Evolutionary conservation across 2,888 invertebrate genomes (phyloP).

Genomic region (Perizoma affinitatum): DNA sequence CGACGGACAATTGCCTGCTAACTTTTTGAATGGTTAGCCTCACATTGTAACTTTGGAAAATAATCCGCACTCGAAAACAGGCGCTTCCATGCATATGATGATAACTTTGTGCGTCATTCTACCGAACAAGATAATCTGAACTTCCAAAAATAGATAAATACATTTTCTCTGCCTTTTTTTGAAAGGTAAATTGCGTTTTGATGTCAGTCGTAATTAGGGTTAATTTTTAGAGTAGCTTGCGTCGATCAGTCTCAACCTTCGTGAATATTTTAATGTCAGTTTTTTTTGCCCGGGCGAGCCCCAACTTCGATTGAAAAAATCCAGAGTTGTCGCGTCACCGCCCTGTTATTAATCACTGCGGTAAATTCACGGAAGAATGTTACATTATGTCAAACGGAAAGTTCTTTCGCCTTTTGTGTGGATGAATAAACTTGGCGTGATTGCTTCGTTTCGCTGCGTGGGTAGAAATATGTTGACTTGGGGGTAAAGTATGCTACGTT

Average conservation of each 20-base stretch:
- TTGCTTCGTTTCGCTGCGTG: slow-evolving; percentile 12
- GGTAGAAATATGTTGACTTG: slow-evolving; percentile 4
- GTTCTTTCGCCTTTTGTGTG: slow-evolving; percentile 33
- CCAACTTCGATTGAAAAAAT: slow-evolving; percentile 60
- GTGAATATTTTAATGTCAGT: slow-evolving; percentile 63
- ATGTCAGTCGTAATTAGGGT: slow-evolving; percentile 17
- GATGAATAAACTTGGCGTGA: slow-evolving; percentile 30
- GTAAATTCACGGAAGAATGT: slow-evolving; percentile 44
- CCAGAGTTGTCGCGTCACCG: slow-evolving; percentile 50
- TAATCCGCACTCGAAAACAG: slow-evolving; percentile 23
- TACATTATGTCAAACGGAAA: slow-evolving; percentile 39
- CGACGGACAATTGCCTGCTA: slow-evolving; percentile 39
- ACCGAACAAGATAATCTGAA: slow-evolving; percentile 19
- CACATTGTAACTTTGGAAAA: slow-evolving; percentile 27
- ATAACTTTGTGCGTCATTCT: slow-evolving; percentile 19
- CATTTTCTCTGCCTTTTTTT: background rate
- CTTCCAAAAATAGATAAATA: no score
- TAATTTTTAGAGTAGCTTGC: slow-evolving; percentile 31
- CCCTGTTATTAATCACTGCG: slow-evolving; percentile 56
- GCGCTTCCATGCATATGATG: slow-evolving; percentile 14
- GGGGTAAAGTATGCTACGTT: slow-evolving; percentile 2
- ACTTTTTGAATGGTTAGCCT: slow-evolving; percentile 38
- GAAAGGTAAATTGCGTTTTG: background rate
- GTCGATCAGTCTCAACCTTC: slow-evolving; percentile 43
- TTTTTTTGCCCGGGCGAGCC: slow-evolving; percentile 44